Percentiles rank a stretch among this genome's conserved stretches.
phyloP scores from a whole-genome alignment of 1,140 invertebrate species.

The Venustaconcha ellipsiformis region DNA sequence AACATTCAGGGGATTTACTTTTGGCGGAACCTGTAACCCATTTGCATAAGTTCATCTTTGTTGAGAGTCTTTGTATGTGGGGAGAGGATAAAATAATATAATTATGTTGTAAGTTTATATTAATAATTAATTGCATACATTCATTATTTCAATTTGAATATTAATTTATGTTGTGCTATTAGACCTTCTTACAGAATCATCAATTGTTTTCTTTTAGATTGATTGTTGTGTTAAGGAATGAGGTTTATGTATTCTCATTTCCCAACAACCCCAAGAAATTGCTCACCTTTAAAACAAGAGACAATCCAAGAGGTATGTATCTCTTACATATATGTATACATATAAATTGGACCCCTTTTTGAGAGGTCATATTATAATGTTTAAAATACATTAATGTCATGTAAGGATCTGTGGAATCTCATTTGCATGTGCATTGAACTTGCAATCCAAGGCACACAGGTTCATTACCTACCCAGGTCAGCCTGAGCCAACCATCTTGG shows the following conservation, averaged over 20 bases:
- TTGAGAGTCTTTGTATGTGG: neutral
- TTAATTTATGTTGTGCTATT: neutral
- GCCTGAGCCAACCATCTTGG: too few relatives aligned
- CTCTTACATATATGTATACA: too few relatives aligned
- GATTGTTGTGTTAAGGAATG: slow-evolving; percentile 81
- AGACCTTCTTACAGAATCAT: neutral
- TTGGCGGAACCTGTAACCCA: too few relatives aligned
- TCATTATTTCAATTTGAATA: neutral
- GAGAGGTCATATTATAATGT: too few relatives aligned
- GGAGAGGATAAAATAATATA: neutral
- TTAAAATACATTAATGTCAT: too few relatives aligned
- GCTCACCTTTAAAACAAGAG: slow-evolving; percentile 81
- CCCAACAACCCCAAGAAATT: slow-evolving; percentile 78
- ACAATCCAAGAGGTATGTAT: slow-evolving; percentile 76
- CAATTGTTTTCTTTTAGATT: slow-evolving; percentile 74
- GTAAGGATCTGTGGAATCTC: too few relatives aligned
- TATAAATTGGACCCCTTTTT: too few relatives aligned
- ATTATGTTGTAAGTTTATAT: neutral
- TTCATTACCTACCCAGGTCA: too few relatives aligned
- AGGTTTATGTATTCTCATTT: slow-evolving; percentile 88
- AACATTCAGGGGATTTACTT: too few relatives aligned
- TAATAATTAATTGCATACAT: neutral
- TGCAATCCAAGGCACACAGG: too few relatives aligned
- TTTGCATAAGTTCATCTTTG: too few relatives aligned
- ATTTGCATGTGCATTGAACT: too few relatives aligned